Conservation (phyloP, 2,113 vertebrate genomes). For the Leucoraja erinaceus region DNA sequence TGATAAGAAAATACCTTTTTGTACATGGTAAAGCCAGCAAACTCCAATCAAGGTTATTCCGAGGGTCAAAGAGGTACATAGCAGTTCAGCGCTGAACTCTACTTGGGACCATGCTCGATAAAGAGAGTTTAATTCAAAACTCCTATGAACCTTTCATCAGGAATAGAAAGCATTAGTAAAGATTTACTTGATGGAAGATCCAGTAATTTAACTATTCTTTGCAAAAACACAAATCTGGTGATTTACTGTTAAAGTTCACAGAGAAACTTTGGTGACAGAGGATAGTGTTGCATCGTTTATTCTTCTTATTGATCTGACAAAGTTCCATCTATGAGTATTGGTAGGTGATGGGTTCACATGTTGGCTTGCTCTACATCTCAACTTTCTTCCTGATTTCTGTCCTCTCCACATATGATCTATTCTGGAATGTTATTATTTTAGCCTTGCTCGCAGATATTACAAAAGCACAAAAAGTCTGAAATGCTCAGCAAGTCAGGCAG, state of each 20-base stretch:
- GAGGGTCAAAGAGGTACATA: too few relatives aligned
- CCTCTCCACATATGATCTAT: neutral
- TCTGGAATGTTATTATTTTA: neutral
- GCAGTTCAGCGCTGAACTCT: too few relatives aligned
- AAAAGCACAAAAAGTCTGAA: too few relatives aligned
- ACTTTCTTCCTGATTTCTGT: neutral
- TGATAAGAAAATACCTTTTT: too few relatives aligned
- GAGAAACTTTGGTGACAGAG: neutral
- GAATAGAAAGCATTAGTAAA: neutral
- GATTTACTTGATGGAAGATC: neutral
- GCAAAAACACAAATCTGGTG: neutral
- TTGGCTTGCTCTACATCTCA: neutral
- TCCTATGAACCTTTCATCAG: neutral
- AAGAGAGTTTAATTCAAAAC: neutral
- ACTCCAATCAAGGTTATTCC: too few relatives aligned
- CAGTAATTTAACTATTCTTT: too few relatives aligned
- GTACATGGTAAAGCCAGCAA: too few relatives aligned
- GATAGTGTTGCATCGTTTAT: neutral
- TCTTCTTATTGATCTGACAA: neutral
- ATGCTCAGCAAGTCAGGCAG: too few relatives aligned
- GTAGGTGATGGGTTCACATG: neutral
- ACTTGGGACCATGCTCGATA: too few relatives aligned
- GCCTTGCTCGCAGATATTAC: neutral
- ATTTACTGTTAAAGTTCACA: neutral
- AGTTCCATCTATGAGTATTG: too few relatives aligned